Evolutionary conservation across 2,888 invertebrate genomes (phyloP).

Genomic region (Eupithecia insigniata): DNA sequence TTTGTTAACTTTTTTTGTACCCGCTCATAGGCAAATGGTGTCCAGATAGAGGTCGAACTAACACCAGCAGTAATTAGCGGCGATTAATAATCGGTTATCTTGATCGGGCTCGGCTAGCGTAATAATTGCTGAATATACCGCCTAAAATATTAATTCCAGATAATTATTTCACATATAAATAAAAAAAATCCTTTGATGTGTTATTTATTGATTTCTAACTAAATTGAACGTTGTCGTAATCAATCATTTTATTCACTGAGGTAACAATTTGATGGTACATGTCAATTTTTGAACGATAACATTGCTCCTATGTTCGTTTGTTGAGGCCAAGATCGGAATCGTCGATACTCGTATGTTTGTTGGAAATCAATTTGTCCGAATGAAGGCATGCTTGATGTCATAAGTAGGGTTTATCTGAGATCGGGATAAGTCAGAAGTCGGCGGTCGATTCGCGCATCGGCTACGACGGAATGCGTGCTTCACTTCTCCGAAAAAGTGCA

Average conservation of each 20-base stretch:
- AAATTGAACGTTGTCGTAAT: constrained; percentile 45
- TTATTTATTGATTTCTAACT: constrained; percentile 40
- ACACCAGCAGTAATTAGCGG: constrained; percentile 84
- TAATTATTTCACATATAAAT: constrained; percentile 51
- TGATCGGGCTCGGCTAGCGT: constrained; percentile 71
- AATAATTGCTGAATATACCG: constrained; percentile 68
- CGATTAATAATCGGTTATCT: constrained; percentile 84
- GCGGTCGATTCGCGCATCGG: constrained; percentile 74
- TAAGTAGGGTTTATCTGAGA: constrained; percentile 77
- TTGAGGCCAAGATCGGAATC: constrained; percentile 57
- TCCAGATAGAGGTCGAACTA: constrained; percentile 82
- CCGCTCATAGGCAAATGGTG: constrained; percentile 73
- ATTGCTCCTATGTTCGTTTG: constrained; percentile 48
- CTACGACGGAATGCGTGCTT: constrained; percentile 60
- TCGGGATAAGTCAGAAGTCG: constrained; percentile 66
- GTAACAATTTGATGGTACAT: constrained; percentile 59
- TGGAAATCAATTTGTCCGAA: constrained; percentile 80
- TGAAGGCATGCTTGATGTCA: constrained; percentile 78
- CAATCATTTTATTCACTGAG: constrained; percentile 61
- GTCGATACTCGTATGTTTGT: constrained; percentile 60
- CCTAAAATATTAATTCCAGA: constrained; percentile 38
- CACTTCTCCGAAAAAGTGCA: constrained; percentile 68
- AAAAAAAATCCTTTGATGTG: constrained; percentile 48
- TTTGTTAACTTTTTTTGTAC: constrained; percentile 75
- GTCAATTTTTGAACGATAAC: constrained; percentile 70